Conservation (phyloP, 2,797 vertebrate genomes). For the Lepilemur ruficaudatus region DNA sequence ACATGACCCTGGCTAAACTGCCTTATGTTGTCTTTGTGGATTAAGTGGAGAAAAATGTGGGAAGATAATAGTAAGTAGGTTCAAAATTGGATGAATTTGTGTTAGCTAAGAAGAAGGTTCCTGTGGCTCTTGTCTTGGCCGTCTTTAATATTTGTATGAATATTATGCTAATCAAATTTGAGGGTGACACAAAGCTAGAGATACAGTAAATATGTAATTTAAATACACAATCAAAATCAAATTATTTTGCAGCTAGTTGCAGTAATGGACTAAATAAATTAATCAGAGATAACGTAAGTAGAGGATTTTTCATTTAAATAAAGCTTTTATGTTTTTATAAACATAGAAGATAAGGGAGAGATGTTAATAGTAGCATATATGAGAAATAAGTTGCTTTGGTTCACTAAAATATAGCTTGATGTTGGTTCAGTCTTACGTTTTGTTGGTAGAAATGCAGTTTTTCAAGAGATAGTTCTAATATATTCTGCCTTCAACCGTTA, state of each 20-base stretch:
- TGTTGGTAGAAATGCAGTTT: background rate
- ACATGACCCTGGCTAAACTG: background rate
- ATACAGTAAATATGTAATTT: background rate
- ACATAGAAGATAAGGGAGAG: background rate
- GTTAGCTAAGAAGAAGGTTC: background rate
- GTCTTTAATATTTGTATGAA: background rate
- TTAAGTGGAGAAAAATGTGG: background rate
- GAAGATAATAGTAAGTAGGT: background rate
- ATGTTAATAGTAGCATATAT: background rate
- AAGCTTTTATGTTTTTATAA: background rate
- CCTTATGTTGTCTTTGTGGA: background rate
- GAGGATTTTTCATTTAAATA: background rate
- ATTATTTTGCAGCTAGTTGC: background rate
- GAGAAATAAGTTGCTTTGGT: background rate
- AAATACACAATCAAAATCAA: background rate
- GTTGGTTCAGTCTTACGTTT: background rate
- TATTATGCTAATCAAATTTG: background rate
- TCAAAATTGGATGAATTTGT: background rate
- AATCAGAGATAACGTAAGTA: background rate
- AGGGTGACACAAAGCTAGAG: background rate
- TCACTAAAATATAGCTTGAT: background rate
- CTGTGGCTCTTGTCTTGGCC: background rate
- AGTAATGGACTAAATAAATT: background rate
- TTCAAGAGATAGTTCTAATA: background rate
- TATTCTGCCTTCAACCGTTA: background rate